phyloP scores from a whole-genome alignment of 1,140 invertebrate species.

The Dendroctonus ponderosae region DNA sequence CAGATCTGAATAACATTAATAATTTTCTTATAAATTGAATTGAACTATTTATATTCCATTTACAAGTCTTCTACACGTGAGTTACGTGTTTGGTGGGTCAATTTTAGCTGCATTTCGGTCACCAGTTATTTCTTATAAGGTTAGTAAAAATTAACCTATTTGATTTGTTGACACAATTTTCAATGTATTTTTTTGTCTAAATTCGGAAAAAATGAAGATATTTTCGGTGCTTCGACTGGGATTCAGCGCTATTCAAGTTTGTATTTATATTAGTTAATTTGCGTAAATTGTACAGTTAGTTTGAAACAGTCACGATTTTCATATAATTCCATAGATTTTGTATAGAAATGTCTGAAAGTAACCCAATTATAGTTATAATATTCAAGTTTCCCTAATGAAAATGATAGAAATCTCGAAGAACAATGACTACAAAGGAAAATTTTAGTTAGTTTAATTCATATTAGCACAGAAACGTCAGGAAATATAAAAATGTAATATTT shows the following conservation, averaged over 20 bases:
- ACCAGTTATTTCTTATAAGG: not conserved
- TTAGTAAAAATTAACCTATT: constrained; percentile 21
- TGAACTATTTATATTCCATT: not conserved
- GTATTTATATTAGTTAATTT: not conserved
- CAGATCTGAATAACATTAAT: constrained; percentile 2
- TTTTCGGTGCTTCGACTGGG: not conserved
- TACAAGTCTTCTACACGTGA: not conserved
- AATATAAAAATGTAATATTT: too few relatives aligned
- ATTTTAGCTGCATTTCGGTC: not conserved
- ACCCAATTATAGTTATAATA: too few relatives aligned
- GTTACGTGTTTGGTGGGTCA: too few relatives aligned
- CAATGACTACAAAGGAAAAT: too few relatives aligned
- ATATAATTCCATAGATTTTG: too few relatives aligned
- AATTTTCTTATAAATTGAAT: constrained; percentile 15
- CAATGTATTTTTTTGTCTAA: not conserved
- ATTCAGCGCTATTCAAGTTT: not conserved
- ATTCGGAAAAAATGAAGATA: not conserved
- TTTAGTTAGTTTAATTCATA: too few relatives aligned
- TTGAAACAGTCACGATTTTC: too few relatives aligned
- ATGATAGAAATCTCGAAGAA: too few relatives aligned
- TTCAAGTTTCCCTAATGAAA: too few relatives aligned
- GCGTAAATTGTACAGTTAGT: too few relatives aligned
- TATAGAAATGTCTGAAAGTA: too few relatives aligned
- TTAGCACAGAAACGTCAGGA: too few relatives aligned
- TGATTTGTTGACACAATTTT: not conserved